phyloP scores from a whole-genome alignment of 2,113 vertebrate species.

The Platanista minor region DNA sequence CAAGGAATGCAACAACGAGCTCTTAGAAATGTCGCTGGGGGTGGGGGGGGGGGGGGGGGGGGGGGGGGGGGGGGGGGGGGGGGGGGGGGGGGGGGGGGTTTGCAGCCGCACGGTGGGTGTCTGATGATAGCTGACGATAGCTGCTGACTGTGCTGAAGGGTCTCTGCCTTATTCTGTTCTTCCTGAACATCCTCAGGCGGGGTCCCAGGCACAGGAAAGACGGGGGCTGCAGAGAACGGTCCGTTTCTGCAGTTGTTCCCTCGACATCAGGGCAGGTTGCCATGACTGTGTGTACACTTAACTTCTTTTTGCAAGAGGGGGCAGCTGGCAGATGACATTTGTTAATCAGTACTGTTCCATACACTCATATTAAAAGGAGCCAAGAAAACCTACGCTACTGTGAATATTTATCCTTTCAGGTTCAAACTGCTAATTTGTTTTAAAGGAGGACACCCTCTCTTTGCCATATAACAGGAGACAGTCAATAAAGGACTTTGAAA shows the following conservation, averaged over 20 bases:
- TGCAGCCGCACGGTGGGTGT: fast-evolving
- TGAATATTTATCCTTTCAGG: not conserved
- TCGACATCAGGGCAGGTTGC: not conserved
- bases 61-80: not conserved
- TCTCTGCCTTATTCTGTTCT: not conserved
- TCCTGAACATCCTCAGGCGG: not conserved
- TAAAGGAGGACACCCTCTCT: not conserved
- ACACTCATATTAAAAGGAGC: not conserved
- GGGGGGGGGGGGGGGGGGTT: not conserved
- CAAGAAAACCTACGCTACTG: not conserved
- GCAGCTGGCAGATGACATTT: not conserved
- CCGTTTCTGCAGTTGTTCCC: not conserved
- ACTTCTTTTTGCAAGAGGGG: not conserved
- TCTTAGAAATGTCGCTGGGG: fast-evolving
- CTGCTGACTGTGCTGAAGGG: not conserved
- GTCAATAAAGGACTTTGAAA: not conserved
- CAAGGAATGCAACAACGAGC: not conserved
- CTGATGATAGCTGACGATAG: not conserved
- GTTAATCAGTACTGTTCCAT: not conserved
- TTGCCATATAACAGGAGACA: not conserved
- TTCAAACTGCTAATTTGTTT: conserved; percentile 8
- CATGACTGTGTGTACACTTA: not conserved
- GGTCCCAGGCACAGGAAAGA: not conserved
- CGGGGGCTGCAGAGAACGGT: too few species aligned
- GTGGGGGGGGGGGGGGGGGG: not conserved